A percentile compares a stretch with the other conserved stretches of the same genome.
Evolutionary conservation across 2,113 vertebrate species (phyloP).

Genomic region (Elaphurus davidianus): DNA sequence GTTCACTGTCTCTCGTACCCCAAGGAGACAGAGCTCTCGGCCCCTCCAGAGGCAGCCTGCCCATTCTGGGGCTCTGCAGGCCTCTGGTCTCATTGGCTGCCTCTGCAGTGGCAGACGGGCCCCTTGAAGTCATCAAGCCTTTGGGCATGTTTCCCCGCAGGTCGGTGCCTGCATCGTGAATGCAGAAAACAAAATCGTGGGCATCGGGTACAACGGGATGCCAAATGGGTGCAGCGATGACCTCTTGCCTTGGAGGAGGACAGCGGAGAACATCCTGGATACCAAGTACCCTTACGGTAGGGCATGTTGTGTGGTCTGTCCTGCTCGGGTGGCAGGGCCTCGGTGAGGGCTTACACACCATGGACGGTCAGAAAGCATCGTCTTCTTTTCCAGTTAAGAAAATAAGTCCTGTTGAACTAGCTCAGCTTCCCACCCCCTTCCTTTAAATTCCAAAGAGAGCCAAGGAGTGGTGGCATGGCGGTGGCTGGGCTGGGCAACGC

Average conservation of each 20-base stretch:
- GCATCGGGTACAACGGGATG: slow-evolving; percentile 98
- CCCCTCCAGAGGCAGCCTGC: rapidly evolving
- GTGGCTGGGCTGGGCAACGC: not conserved
- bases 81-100: not conserved
- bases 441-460: not conserved
- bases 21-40: not conserved
- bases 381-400: not conserved
- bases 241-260: slow-evolving; percentile 85
- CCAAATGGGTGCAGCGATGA: slow-evolving; percentile 91
- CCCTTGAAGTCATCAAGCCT: not conserved
- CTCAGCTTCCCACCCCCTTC: rapidly evolving
- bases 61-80: not conserved
- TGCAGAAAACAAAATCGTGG: slow-evolving; percentile 97
- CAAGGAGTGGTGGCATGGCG: rapidly evolving
- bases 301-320: not conserved
- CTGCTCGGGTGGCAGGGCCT: not conserved
- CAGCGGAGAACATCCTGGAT: slow-evolving; percentile 82
- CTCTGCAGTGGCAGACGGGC: not conserved
- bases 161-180: slow-evolving; percentile 99
- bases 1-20: not conserved
- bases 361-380: not conserved
- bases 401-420: not conserved
- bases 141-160: slow-evolving; percentile 69
- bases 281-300: slow-evolving; percentile 93
- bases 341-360: not conserved